phyloP scores from a whole-genome alignment of 2,113 vertebrate species.

The Mus pahari region DNA sequence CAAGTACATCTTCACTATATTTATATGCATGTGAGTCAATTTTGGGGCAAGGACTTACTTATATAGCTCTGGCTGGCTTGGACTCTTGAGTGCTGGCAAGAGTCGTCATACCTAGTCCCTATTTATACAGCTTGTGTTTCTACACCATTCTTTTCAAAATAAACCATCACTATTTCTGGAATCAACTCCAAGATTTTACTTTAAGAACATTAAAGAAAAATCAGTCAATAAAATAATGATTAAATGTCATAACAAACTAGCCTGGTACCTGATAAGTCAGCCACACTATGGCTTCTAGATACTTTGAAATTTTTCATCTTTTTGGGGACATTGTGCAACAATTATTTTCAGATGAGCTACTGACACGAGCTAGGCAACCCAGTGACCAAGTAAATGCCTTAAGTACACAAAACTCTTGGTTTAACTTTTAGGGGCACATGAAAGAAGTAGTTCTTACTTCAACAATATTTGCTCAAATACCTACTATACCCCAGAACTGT shows the following conservation, averaged over 20 bases:
- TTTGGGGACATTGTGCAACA: not conserved
- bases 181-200: constrained; percentile 16
- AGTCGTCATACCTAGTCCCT: not conserved
- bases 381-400: constrained; percentile 32
- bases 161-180: constrained; percentile 24
- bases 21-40: not conserved
- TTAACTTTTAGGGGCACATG: not conserved
- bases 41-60: not conserved
- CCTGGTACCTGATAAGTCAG: not conserved
- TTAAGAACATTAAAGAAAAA: constrained; percentile 5
- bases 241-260: constrained; percentile 25
- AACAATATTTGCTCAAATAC: constrained; percentile 28
- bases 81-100: not conserved
- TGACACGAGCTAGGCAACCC: not conserved
- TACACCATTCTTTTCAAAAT: constrained; percentile 38
- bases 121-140: constrained; percentile 20
- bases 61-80: not conserved
- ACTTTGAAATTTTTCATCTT: constrained; percentile 15
- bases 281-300: not conserved
- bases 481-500: not conserved
- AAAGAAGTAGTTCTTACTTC: not conserved
- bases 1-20: not conserved
- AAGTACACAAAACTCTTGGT: not conserved
- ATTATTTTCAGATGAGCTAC: constrained; percentile 38
- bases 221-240: constrained; percentile 61